Evolutionary conservation across 2,113 vertebrate species (phyloP).

Genomic region (Cettia cetti): DNA sequence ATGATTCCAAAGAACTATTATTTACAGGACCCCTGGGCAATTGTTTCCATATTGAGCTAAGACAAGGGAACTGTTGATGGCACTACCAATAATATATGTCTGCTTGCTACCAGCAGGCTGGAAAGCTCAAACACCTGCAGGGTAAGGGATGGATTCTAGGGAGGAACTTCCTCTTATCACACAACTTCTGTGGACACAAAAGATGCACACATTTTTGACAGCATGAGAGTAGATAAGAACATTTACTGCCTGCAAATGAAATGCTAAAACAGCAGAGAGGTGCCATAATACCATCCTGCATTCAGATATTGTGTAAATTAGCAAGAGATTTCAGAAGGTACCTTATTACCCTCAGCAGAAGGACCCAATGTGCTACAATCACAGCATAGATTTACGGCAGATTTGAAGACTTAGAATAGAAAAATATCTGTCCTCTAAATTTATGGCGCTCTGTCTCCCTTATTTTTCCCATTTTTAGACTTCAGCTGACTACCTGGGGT

Average conservation of each 20-base stretch:
- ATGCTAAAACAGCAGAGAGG: neutral
- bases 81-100: neutral
- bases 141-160: neutral
- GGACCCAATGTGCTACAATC: neutral
- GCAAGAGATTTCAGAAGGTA: neutral
- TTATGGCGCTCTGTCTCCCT: neutral
- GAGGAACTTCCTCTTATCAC: neutral
- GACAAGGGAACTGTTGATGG: neutral
- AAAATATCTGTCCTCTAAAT: neutral
- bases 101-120: neutral
- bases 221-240: neutral
- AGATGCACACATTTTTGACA: neutral
- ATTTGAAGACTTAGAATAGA: neutral
- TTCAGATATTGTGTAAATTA: neutral
- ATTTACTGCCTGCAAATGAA: neutral
- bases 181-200: neutral
- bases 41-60: neutral
- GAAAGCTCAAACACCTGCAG: neutral
- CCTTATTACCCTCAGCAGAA: neutral
- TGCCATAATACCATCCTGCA: neutral
- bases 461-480: neutral
- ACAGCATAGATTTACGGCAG: neutral
- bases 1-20: neutral
- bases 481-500: neutral
- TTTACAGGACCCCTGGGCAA: neutral